Base-by-base conservation (phyloP, 2,797 vertebrate species). In the Staurois parvus region DNA sequence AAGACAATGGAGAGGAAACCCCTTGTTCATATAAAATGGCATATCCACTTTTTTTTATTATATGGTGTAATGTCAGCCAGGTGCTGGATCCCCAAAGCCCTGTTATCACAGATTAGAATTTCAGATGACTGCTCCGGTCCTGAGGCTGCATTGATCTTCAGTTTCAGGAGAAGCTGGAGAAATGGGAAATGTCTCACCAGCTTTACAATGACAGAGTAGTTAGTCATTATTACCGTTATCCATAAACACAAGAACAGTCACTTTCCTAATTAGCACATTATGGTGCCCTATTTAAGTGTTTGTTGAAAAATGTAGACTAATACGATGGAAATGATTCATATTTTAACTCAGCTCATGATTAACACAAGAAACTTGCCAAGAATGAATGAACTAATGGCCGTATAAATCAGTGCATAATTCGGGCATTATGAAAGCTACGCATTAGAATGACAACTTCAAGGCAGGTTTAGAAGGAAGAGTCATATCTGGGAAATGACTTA, bases 191-290 rank as follows among this genome's bases (percentile, higher is more conserved):
- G 83, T 79, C 84, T 70, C 70, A 81, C 85, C 0, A 2, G 85
- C 85, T 85, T 81, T 24, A 84, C 78, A 84, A 87, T 88, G 83
- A 89, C 88, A 88, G 88, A 87, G 87, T 76, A 84, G 87, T 91
- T 91, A 91, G 89, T 90, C 87, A 88, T 67, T 30, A 78, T 81
- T 84, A 89, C 80, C 42, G 69, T 74, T 79, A 68, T 24, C 80
- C 69, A 13, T 56, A 74, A 86, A 80, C 56, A 81, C 84, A 79
- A 13, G 83, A 91, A 79, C 29, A 83, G 78, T 83, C 75, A 70
- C 83, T 81, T 88, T 84, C 52, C 64, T 77, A 88, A 90, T 88
- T 24, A 88, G 79, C 68, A 77, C 79, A 68, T 85, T 84, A 89
- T 81, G 81, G 79, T 83, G 24, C 72, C 59, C n/a, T 13, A 42